These are phyloP conservation scores for Aepyceros melampus DNA, from an alignment of 2,113 vertebrate species.

Conservation along the genomic window DNA sequence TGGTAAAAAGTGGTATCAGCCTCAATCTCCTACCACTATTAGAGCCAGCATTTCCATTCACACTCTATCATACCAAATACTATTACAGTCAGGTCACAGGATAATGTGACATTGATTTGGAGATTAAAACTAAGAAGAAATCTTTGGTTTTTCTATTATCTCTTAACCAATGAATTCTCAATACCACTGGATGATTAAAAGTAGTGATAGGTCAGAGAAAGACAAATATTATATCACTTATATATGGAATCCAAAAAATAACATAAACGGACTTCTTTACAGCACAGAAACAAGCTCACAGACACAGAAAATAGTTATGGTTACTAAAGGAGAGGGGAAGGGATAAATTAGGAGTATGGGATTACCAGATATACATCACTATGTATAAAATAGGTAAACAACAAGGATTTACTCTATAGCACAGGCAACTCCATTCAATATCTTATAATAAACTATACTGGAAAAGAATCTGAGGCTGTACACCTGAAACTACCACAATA, in stretches of 20 bases:
- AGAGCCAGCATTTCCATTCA: not conserved
- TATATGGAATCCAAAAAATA: not conserved
- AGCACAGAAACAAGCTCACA: not conserved
- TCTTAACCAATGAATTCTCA: conserved; percentile 14
- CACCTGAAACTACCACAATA: not conserved
- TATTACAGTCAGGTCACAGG: not conserved
- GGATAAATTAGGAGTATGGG: not conserved
- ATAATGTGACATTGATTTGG: not conserved
- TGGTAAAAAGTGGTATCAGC: not conserved
- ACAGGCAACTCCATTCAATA: not conserved
- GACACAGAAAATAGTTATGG: not conserved
- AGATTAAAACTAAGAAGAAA: conserved; percentile 1
- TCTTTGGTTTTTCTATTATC: not conserved
- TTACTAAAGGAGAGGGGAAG: not conserved
- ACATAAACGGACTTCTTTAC: not conserved
- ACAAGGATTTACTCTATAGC: not conserved
- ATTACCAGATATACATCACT: not conserved
- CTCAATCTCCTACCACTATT: not conserved
- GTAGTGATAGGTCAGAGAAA: not conserved
- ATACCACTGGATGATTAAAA: not conserved
- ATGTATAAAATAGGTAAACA: not conserved
- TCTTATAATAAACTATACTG: not conserved
- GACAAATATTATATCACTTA: not conserved
- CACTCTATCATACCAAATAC: not conserved
- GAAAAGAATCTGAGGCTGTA: not conserved